Evolutionary conservation across 2,888 invertebrate species (phyloP).

Genomic region (Hipparchia sbordonii): DNA sequence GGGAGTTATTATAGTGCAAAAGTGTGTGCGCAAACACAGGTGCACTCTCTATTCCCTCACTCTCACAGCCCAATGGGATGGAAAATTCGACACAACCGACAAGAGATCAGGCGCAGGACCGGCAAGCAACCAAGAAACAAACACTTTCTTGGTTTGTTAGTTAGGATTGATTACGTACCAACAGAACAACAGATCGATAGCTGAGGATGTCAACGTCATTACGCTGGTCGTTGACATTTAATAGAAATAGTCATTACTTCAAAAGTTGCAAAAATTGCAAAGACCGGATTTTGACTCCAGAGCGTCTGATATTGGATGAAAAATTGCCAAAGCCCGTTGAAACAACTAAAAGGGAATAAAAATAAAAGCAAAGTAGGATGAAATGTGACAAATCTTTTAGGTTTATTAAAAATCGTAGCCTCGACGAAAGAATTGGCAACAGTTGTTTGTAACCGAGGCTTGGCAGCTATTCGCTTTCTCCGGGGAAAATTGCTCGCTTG

Average conservation of each 20-base stretch:
- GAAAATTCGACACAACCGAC: too few relatives aligned
- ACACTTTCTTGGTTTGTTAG: too few relatives aligned
- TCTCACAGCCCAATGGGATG: too few relatives aligned
- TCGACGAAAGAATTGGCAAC: conserved; percentile 35
- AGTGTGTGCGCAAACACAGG: too few relatives aligned
- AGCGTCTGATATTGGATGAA: conserved; percentile 7
- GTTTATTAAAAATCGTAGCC: conserved; percentile 37
- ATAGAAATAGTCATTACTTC: neutral
- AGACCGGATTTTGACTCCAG: neutral
- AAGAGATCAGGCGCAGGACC: too few relatives aligned
- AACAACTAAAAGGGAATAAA: conserved; percentile 11
- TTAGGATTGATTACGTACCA: too few relatives aligned
- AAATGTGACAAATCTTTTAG: conserved; percentile 33
- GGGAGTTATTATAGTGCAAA: too few relatives aligned
- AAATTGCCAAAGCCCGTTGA: conserved; percentile 18
- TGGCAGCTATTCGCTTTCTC: conserved; percentile 27
- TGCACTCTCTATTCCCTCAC: too few relatives aligned
- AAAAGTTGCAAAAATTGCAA: neutral
- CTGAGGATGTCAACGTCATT: too few relatives aligned
- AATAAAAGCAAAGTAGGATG: conserved; percentile 21
- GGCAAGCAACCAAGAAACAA: too few relatives aligned
- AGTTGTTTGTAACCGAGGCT: conserved; percentile 34
- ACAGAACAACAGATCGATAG: too few relatives aligned
- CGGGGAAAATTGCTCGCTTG: conserved; percentile 29
- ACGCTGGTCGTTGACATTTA: too few relatives aligned